A percentile compares a stretch with the other conserved stretches of the same genome.
Conservation (phyloP, 2,113 vertebrate genomes). For the Phocoena phocoena region DNA sequence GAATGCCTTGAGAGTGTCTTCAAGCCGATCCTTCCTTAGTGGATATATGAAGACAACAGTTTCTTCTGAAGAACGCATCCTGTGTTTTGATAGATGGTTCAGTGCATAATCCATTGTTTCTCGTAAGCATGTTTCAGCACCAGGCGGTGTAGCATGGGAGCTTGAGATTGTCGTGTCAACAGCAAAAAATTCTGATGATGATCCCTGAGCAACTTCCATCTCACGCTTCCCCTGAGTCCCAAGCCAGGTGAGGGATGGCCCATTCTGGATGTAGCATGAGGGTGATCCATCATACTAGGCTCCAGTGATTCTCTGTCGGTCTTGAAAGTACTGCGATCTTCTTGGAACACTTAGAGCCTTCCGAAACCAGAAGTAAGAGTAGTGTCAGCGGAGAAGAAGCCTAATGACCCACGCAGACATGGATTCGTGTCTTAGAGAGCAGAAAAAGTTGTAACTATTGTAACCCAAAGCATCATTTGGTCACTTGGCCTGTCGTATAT, state of each 20-base stretch:
- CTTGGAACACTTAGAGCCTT: background rate
- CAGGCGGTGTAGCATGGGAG: background rate
- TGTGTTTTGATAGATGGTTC: background rate
- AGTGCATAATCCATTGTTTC: background rate
- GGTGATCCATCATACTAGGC: rapidly evolving
- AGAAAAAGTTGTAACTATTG: background rate
- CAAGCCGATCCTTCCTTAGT: background rate
- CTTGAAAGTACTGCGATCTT: background rate
- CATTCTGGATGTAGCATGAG: background rate
- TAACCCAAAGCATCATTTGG: background rate
- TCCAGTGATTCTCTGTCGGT: background rate
- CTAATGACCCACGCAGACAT: background rate
- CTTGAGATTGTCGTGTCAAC: background rate
- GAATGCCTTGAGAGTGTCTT: background rate
- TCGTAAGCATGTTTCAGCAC: background rate
- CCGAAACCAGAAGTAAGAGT: background rate
- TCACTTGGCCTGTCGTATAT: background rate
- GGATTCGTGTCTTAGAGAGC: background rate
- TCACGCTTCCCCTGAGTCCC: background rate
- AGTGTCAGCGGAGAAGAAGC: background rate
- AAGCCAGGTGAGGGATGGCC: background rate
- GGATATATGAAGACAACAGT: rapidly evolving
- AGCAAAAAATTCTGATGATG: background rate
- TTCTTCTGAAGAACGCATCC: background rate
- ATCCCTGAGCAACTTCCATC: background rate